These are phyloP conservation scores for Nephila pilipes DNA, from an alignment of 1,140 invertebrate genomes.

Conservation along the genomic window DNA sequence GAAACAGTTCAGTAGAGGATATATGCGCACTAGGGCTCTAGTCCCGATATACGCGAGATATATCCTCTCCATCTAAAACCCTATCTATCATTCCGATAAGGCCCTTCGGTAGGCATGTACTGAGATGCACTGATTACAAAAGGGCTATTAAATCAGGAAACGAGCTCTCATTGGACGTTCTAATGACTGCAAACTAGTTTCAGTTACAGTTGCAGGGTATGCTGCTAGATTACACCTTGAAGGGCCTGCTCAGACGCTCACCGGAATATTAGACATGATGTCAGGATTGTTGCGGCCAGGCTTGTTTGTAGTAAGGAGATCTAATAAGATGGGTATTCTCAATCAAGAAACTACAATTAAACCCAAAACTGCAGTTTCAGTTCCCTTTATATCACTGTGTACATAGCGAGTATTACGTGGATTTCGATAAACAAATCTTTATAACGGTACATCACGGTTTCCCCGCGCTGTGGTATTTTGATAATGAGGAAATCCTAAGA, in stretches of 20 bases:
- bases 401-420: no score
- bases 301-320: neutral
- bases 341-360: no score
- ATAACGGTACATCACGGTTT: no score
- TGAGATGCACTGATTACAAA: neutral
- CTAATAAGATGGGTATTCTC: no score
- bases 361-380: no score
- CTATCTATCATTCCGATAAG: constrained; percentile 38
- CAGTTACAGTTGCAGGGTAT: neutral
- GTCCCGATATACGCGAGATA: neutral
- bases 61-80: neutral
- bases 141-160: constrained; percentile 14
- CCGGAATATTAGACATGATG: neutral
- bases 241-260: neutral
- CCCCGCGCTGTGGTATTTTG: no score
- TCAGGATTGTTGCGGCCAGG: neutral
- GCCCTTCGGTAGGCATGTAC: neutral
- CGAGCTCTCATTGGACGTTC: constrained; percentile 7
- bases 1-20: neutral
- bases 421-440: no score
- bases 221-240: neutral
- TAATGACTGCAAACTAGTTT: constrained; percentile 7
- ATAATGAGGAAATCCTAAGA: no score
- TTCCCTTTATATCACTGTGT: no score
- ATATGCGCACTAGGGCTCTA: no score